phyloP scores from a whole-genome alignment of 1,140 invertebrate species.

The Halotydeus destructor region DNA sequence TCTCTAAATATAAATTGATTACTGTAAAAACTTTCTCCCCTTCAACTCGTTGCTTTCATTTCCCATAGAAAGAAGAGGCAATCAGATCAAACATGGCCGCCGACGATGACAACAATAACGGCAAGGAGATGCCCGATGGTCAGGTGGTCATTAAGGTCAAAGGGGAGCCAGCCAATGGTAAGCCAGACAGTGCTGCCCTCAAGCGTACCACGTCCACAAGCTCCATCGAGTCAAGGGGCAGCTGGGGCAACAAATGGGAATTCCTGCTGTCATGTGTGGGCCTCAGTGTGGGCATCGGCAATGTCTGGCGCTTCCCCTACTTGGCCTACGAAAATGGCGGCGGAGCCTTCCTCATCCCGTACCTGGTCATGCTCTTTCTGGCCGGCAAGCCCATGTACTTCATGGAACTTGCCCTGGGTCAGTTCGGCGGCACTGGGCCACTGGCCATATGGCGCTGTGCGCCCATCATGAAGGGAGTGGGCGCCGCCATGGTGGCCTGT shows the following conservation, averaged over 20 bases:
- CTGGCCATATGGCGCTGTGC: slow-evolving; percentile 54
- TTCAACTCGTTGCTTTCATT: too few relatives aligned
- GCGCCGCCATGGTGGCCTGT: slow-evolving; percentile 24
- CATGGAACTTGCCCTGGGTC: slow-evolving; percentile 50
- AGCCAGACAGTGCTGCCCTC: too few relatives aligned
- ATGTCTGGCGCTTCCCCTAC: slow-evolving; percentile 35
- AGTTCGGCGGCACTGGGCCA: slow-evolving; percentile 48
- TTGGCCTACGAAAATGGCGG: slow-evolving; percentile 53
- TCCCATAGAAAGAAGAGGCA: too few relatives aligned
- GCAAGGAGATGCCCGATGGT: too few relatives aligned
- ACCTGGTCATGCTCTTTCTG: slow-evolving; percentile 34
- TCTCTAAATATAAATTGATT: too few relatives aligned
- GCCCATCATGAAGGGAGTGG: slow-evolving; percentile 45
- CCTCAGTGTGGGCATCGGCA: slow-evolving; percentile 20
- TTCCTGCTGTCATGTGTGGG: slow-evolving; percentile 23
- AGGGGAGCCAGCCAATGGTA: too few relatives aligned
- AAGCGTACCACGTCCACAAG: slow-evolving; percentile 11
- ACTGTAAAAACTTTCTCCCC: too few relatives aligned
- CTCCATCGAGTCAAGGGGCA: slow-evolving; percentile 17
- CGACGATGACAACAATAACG: too few relatives aligned
- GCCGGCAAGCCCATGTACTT: slow-evolving; percentile 49
- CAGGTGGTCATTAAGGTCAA: too few relatives aligned
- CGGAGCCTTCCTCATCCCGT: slow-evolving; percentile 46
- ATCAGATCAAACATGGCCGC: too few relatives aligned
- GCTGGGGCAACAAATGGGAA: slow-evolving; percentile 24